Evolutionary conservation across 2,113 vertebrate genomes (phyloP), one percentile per base, ranked within the genome.

Genomic region (Ammospiza nelsoni): DNA sequence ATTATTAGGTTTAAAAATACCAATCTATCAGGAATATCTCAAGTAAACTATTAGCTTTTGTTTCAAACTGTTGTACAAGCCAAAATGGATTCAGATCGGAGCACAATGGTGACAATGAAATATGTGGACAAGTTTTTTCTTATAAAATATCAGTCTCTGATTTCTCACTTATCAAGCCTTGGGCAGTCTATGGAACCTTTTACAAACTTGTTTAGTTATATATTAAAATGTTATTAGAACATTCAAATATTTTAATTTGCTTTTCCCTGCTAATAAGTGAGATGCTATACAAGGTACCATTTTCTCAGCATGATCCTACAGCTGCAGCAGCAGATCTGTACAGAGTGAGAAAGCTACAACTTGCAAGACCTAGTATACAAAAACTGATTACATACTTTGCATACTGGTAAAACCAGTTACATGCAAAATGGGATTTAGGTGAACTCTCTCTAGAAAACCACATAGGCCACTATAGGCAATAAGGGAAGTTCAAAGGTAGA

Each of bases 261-360:
- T 89, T 86, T 74, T 77, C 23, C 23, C 29, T 77, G 37, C 3
- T 63, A 75, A 27, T 41, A 63, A 65, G 28, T 44, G 43, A 90
- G n/a, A 17, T 46, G 6, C 7, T 66, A 5, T 37, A 55, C 0
- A 9, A n/a, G 9, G 28, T 52, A 77, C 7, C 0, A 1, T 52
- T 85, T 87, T 62, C 54, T 79, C 44, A 68, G 11, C 19, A 31
- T 31, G 39, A 65, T 24, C n/a, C 27, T 35, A 21, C 11, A 75
- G 2, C 17, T 7, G 5, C 27, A 72, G 27, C 23, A 87, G 16
- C 12, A 59, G 23, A 16, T 15, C n/a, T 37, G 24, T 22, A 39
- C 15, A 84, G 29, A 46, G 8, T 41, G 22, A 66, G n/a, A 74
- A 78, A 22, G 10, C 17, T 66, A 31, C 31, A 61, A 15, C 11